Evolutionary conservation across 1,140 invertebrate species (phyloP), one percentile per base, ranked within the genome.

Genomic region (Drosophila orena): DNA sequence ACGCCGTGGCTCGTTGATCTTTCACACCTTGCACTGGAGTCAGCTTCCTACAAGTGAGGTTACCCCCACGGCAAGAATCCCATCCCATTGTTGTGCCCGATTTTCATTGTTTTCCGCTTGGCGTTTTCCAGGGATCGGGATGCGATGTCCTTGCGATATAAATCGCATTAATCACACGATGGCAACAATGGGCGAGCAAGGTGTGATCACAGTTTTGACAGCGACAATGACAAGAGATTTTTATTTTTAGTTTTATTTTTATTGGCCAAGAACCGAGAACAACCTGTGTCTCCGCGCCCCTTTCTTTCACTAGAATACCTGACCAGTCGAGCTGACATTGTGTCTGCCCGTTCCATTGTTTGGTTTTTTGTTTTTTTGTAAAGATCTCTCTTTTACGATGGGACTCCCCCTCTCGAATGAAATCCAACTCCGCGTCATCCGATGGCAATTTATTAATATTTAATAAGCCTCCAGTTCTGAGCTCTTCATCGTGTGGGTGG

Each of bases 141-240:
- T 54, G 61, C 59, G 55, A 70, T 70, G 62, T 75, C 59, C 47
- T 64, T 64, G 62, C 60, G 83, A 86, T 86, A 86, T 88, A 81
- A 78, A 86, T 86, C 81, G 78, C 81, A 86, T 86, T 86, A 86
- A 86, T 86, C 81, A 86, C 77, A 53, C 30, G 12, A 11, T 1
- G 0, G 20, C 37, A 1, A 64, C 69, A 85, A 78, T 76, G 50
- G 34, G 22, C 34, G 27, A 60, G 74, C 78, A 84, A 84, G 80
- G 80, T 84, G 80, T 71, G 80, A 84, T 68, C 80, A 68, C 50
- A 58, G 78, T 78, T 86, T 78, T 86, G 81, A 86, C 81, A 86
- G 74, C 54, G 50, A 66, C 74, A 81, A 81, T 84, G 80, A 84
- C 76, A 84, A 62, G 65, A 71, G 78, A 44, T 72, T 79, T 73